Evolutionary conservation across 2,888 invertebrate genomes (phyloP).

Genomic region (Micoletzkya japonica): DNA sequence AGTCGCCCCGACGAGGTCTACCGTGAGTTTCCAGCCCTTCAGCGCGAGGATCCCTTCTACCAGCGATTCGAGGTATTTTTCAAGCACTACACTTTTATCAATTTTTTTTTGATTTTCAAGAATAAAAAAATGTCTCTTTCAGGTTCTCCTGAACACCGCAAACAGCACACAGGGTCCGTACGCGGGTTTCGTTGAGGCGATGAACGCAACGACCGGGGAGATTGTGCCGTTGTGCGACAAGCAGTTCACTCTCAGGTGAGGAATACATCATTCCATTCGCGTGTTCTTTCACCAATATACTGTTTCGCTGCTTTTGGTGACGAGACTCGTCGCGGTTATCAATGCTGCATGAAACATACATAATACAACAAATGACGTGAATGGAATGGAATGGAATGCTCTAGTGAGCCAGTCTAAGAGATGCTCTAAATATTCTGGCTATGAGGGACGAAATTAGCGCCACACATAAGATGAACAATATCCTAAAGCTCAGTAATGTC

Average conservation of each 20-base stretch:
- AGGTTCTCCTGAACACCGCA: conserved; percentile 11
- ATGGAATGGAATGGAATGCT: too few species aligned
- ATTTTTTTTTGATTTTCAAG: not conserved
- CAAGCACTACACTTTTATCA: not conserved
- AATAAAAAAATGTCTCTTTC: not conserved
- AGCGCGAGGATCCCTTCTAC: conserved; percentile 60
- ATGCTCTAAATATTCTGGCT: too few species aligned
- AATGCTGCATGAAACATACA: too few species aligned
- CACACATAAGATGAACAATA: too few species aligned
- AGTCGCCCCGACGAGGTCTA: conserved; percentile 51
- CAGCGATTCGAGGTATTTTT: conserved; percentile 52
- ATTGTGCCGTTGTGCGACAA: conserved; percentile 96
- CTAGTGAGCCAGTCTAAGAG: too few species aligned
- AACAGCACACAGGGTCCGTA: conserved; percentile 21
- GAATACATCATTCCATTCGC: conserved; percentile 78
- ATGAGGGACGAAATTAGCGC: too few species aligned
- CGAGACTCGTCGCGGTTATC: too few species aligned
- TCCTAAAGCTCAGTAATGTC: too few species aligned
- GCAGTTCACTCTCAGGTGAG: conserved; percentile 92
- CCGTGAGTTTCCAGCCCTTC: conserved; percentile 56
- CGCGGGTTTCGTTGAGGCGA: conserved; percentile 71
- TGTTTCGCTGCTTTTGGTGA: too few species aligned
- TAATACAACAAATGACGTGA: too few species aligned
- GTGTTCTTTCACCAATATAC: not conserved
- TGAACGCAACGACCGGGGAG: conserved; percentile 89